Percentiles rank a stretch among this genome's conserved stretches.
Conservation (phyloP, 23 tunicate genomes). For the Styela clava region DNA sequence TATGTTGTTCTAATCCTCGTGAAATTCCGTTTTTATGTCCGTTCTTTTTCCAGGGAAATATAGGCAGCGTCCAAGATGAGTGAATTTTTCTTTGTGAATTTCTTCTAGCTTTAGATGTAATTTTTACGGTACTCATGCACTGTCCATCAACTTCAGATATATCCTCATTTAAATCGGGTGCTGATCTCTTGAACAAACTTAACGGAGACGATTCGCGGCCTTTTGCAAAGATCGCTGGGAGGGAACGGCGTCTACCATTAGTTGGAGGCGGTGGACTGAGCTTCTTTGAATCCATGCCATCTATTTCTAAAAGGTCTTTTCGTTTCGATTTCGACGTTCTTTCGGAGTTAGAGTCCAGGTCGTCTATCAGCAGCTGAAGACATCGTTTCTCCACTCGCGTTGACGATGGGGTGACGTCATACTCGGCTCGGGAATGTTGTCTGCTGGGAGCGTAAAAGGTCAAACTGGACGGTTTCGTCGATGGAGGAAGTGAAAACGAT, state of each 20-base stretch:
- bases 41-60: conserved; percentile 26
- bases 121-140: not conserved
- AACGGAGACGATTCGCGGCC: conserved; percentile 43
- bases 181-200: conserved; percentile 41
- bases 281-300: conserved; percentile 3
- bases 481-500: not conserved
- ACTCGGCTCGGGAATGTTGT: not conserved
- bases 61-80: conserved; percentile 23
- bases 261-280: not conserved
- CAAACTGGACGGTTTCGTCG: conserved; percentile 2
- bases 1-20: not conserved
- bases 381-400: conserved; percentile 8
- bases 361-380: conserved; percentile 17
- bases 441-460: conserved; percentile 12
- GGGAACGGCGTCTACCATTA: conserved; percentile 41
- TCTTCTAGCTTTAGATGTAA: not conserved
- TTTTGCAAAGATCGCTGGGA: conserved; percentile 37
- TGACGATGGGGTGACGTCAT: not conserved
- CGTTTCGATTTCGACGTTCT: not conserved
- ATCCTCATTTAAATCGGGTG: conserved; percentile 11
- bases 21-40: conserved; percentile 10
- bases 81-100: not conserved
- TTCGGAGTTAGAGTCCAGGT: not conserved
- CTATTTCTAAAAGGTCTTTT: not conserved
- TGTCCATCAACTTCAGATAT: not conserved